phyloP scores from a whole-genome alignment of 2,888 invertebrate genomes.

The Clusia tigrina region DNA sequence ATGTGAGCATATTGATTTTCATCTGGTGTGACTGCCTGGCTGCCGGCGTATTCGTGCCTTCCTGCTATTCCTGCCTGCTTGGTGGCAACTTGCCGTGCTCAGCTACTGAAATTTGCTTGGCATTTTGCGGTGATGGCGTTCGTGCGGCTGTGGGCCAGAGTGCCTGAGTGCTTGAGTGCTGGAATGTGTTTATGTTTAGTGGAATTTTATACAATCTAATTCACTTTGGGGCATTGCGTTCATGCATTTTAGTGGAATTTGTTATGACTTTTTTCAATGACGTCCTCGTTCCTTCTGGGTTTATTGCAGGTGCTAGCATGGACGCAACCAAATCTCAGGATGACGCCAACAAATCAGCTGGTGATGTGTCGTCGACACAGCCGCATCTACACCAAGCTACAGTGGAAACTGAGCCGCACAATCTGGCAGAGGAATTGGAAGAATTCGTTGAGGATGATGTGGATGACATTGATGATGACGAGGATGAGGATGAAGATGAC shows the following conservation, averaged over 20 bases:
- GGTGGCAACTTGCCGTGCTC: neutral
- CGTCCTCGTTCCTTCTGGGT: neutral
- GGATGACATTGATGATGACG: conserved; percentile 35
- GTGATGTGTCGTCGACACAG: conserved; percentile 33
- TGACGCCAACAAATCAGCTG: neutral
- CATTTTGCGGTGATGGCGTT: too few species aligned
- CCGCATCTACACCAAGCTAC: conserved; percentile 27
- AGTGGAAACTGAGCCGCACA: neutral
- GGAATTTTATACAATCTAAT: conserved; percentile 31
- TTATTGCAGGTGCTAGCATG: neutral
- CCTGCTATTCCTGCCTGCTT: conserved; percentile 22
- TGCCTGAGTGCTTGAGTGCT: neutral
- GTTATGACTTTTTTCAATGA: neutral
- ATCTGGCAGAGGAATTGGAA: conserved; percentile 26
- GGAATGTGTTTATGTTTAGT: conserved; percentile 15
- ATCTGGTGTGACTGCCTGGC: conserved; percentile 33
- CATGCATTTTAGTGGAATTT: conserved; percentile 25
- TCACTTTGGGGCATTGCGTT: conserved; percentile 31
- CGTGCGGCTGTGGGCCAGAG: conserved; percentile 6
- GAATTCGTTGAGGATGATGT: conserved; percentile 33
- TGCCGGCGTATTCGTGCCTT: conserved; percentile 23
- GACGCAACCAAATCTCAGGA: conserved; percentile 4
- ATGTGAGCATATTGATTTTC: conserved; percentile 50
- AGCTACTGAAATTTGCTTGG: conserved; percentile 19
- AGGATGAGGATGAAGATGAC: conserved; percentile 45